Evolutionary conservation across 2,888 invertebrate species (phyloP), one percentile per base, ranked within the genome.

Genomic region (Arctia plantaginis): DNA sequence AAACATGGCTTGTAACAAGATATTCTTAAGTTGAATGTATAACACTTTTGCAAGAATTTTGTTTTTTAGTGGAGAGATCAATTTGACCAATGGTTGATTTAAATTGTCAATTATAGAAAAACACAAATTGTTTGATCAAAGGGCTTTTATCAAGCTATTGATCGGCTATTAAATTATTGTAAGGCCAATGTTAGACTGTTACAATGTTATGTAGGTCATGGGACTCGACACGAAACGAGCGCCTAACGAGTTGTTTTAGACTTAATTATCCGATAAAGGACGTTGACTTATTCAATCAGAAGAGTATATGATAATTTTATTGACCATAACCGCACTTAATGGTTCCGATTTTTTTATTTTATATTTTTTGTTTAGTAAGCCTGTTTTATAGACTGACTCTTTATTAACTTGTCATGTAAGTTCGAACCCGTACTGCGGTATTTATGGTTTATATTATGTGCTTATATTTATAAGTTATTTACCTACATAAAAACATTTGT

Each of bases 141-240:
- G 75, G 69, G 71, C 59, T 62, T 66, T 59, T 41, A 66, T 71
- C 67, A 41, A 47, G 15, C 35, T 47, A 65, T 18, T 51, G 69
- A 74, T 80, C 78, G 85, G 82, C 83, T 83, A 82, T 84, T 82
- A 83, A 87, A 86, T 84, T 75, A 74, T 72, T 78, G 73, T 82
- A 86, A 88, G 89, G 89, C 86, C 86, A 89, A 86, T 84, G 84
- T 85, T 88, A 88, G 82, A 88, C 82, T 84, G 87, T 85, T 81
- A 82, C 82, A 82, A 80, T 85, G 78, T 74, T 84, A 93, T 90
- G 89, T 93, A 80, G 94, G 94, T 94, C 94, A 94, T 91, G 94
- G 93, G 77, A 87, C 86, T 84, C 69, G 81, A 82, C 83, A 87
- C 88, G 90, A 88, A 90, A 84, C 84, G 85, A 91, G 89, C 87